Base-by-base conservation (phyloP, 2,888 invertebrate species). In the Epinotia bilunana region DNA sequence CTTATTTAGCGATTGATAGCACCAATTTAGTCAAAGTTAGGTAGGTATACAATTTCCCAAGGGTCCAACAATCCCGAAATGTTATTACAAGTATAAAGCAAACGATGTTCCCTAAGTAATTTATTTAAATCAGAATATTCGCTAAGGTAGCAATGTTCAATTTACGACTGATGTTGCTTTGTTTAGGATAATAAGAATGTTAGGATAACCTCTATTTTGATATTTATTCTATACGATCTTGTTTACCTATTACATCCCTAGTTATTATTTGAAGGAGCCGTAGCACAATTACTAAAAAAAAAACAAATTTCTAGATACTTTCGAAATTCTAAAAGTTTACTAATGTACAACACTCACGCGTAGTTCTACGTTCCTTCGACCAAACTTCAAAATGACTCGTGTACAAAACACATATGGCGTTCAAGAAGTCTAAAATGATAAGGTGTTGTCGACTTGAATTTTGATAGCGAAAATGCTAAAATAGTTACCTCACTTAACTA, bases 41-140 rank as follows among this genome's bases (percentile, higher is more conserved):
- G 49, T 33, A 49, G 28, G 49, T 9, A n/a, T 33, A 39, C 11
- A 62, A 33, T n/a, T 61, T 33, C n/a, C 13, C 16, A 61, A 33
- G n/a, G 60, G n/a, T 7, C 60, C 60, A 33, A 23, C 58, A 58
- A 16, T 16, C 33, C 7, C n/a, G 33, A 6, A 61, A 61, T 61
- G n/a, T 33, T 61, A 33, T 61, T 61, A 61, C 60, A 61, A 61
- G 33, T 33, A 33, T 61, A 61, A 61, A 61, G 33, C 23, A 61
- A 61, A 61, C n/a, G n/a, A 61, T 61, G 33, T 33, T 61, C 33
- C n/a, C 33, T 28, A 61, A 61, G 60, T 33, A n/a, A 13, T 28
- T 61, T 33, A 33, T 33, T 9, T 61, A 61, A 33, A 61, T 61
- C 60, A 61, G 28, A 61, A 33, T 61, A 61, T 61, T n/a, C 16